Percentiles rank a stretch among this genome's conserved stretches.
These are phyloP conservation scores for Syrista parreyssii DNA, from an alignment of 2,888 invertebrate species.

Conservation along the genomic window DNA sequence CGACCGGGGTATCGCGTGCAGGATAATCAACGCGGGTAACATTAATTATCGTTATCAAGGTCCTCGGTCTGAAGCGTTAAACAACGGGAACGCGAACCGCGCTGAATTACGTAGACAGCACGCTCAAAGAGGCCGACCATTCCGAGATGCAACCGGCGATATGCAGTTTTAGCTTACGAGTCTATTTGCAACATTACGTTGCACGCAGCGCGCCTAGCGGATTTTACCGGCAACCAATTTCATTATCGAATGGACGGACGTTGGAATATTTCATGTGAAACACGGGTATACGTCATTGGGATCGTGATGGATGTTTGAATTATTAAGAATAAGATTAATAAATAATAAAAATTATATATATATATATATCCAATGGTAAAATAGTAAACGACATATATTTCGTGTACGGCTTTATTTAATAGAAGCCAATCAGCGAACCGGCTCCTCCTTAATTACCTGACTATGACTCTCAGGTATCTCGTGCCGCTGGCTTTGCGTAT, in stretches of 20 bases:
- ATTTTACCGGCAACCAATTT: neutral
- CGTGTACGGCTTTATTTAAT: slow-evolving; percentile 6
- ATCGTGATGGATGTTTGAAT: neutral
- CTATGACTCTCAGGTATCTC: slow-evolving; percentile 38
- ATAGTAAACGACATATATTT: neutral
- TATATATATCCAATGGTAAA: neutral
- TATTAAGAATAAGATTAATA: neutral
- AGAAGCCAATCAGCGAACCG: slow-evolving; percentile 37
- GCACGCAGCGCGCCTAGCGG: slow-evolving; percentile 22
- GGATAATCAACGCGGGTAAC: slow-evolving; percentile 53
- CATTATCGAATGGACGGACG: neutral
- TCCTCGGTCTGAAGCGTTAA: slow-evolving; percentile 49
- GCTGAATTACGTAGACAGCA: slow-evolving; percentile 32
- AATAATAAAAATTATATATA: too few relatives aligned
- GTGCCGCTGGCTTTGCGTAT: slow-evolving; percentile 30
- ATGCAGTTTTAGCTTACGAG: slow-evolving; percentile 37
- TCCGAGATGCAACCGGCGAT: slow-evolving; percentile 42
- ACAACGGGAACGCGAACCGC: slow-evolving; percentile 38
- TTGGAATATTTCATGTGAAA: neutral
- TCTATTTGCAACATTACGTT: slow-evolving; percentile 43
- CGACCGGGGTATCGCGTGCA: slow-evolving; percentile 45
- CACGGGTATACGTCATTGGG: neutral
- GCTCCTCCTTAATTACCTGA: slow-evolving; percentile 44
- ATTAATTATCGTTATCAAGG: slow-evolving; percentile 59
- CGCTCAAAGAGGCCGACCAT: slow-evolving; percentile 20